A percentile compares a stretch with the other conserved stretches of the same genome.
Conservation (phyloP, 1,140 invertebrate species). For the Lucilia sericata region DNA sequence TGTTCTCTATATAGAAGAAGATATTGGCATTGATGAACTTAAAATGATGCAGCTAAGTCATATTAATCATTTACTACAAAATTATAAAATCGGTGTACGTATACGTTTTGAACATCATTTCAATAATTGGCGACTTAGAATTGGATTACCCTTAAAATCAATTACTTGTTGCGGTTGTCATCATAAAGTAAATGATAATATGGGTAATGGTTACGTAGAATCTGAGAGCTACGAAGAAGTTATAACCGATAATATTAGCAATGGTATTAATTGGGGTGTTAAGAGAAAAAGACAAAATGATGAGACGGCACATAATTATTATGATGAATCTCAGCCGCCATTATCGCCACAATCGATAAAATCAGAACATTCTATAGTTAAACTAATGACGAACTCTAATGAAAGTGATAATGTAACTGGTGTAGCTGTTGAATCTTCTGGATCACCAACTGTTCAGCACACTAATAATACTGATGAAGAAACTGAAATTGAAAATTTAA, state of each 20-base stretch:
- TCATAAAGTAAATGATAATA: not conserved
- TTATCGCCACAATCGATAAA: not conserved
- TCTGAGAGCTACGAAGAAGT: not conserved
- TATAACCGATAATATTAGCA: no score
- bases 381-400: no score
- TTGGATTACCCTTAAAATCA: slow-evolving; percentile 10
- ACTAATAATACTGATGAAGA: not conserved
- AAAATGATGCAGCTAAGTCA: slow-evolving; percentile 61
- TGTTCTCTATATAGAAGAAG: slow-evolving; percentile 52
- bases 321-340: slow-evolving; percentile 15
- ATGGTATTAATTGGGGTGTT: no score
- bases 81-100: slow-evolving; percentile 50
- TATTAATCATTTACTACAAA: slow-evolving; percentile 53
- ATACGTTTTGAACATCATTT: slow-evolving; percentile 46
- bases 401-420: no score
- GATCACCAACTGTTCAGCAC: not conserved
- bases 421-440: no score
- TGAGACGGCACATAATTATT: not conserved
- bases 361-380: not conserved
- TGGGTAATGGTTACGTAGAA: not conserved
- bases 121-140: slow-evolving; percentile 50
- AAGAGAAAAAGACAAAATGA: not conserved
- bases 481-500: not conserved
- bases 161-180: not conserved
- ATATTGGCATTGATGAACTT: slow-evolving; percentile 60